A percentile compares a stretch with the other conserved stretches of the same genome.
These are phyloP conservation scores for Tinamus major DNA, from an alignment of 2,797 vertebrate genomes.

Conservation along the genomic window DNA sequence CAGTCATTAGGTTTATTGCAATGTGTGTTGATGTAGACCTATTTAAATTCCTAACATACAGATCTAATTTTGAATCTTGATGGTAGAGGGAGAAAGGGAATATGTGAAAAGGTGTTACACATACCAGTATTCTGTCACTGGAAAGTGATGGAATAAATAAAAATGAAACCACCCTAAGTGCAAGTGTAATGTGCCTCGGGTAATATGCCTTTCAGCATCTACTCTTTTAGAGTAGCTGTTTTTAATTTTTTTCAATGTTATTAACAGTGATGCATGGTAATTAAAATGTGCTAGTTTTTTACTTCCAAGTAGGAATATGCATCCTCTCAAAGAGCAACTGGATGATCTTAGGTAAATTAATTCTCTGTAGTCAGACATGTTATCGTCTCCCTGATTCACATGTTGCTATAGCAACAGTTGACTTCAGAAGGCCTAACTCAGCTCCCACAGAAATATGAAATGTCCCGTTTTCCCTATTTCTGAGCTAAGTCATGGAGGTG, in stretches of 20 bases:
- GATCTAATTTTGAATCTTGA: constrained; percentile 44
- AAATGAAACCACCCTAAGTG: neutral
- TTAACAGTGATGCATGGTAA: constrained; percentile 33
- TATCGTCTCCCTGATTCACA: constrained; percentile 61
- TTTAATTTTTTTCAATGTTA: neutral
- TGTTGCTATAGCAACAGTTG: constrained; percentile 72
- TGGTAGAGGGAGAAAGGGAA: constrained; percentile 22
- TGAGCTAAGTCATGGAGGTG: neutral
- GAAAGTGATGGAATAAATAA: constrained; percentile 46
- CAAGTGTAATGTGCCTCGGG: neutral
- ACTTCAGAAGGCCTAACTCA: constrained; percentile 68
- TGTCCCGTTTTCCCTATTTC: constrained; percentile 35
- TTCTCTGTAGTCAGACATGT: constrained; percentile 51
- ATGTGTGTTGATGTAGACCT: constrained; percentile 25
- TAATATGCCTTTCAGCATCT: constrained; percentile 25
- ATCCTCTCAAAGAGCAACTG: constrained; percentile 32
- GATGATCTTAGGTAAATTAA: constrained; percentile 63
- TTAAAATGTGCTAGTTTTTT: constrained; percentile 42
- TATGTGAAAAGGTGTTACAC: constrained; percentile 16
- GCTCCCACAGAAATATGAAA: constrained; percentile 59
- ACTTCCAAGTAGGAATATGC: neutral
- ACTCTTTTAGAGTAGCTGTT: neutral
- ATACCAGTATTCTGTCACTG: constrained; percentile 32
- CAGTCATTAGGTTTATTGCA: constrained; percentile 50
- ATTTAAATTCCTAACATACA: constrained; percentile 43